These are phyloP conservation scores for Berghia stephanieae DNA, from an alignment of 1,140 invertebrate genomes.

Conservation along the genomic window DNA sequence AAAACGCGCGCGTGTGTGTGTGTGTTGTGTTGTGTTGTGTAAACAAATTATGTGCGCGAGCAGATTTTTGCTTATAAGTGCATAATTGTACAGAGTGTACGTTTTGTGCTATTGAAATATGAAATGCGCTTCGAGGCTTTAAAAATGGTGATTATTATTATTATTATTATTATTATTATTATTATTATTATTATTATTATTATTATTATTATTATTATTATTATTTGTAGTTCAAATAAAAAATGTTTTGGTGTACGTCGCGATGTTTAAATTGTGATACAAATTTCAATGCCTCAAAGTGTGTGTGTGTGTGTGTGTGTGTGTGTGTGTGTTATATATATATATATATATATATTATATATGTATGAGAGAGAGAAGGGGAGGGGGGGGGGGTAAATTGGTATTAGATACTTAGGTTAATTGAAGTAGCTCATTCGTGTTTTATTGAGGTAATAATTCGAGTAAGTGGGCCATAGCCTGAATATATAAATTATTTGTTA, in stretches of 20 bases:
- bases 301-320: not conserved
- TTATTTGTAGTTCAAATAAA: not conserved
- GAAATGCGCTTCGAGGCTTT: no score
- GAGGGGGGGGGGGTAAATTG: no score
- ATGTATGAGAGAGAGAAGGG: no score
- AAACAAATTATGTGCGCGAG: no score
- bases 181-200: not conserved
- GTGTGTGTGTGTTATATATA: not conserved
- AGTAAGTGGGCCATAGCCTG: not conserved
- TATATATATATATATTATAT: not conserved
- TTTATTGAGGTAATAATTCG: not conserved
- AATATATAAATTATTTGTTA: not conserved
- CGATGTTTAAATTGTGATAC: not conserved
- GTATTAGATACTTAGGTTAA: not conserved
- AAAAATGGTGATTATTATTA: no score
- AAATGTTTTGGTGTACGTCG: not conserved
- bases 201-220: no score
- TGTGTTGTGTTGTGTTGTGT: no score
- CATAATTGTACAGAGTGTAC: no score
- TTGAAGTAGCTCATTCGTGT: not conserved
- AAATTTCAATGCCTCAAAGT: not conserved
- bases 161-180: not conserved
- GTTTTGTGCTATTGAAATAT: no score
- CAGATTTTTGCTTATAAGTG: no score
- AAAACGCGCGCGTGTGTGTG: no score